Conservation (phyloP, 2,113 vertebrate genomes). For the Saccopteryx bilineata region DNA sequence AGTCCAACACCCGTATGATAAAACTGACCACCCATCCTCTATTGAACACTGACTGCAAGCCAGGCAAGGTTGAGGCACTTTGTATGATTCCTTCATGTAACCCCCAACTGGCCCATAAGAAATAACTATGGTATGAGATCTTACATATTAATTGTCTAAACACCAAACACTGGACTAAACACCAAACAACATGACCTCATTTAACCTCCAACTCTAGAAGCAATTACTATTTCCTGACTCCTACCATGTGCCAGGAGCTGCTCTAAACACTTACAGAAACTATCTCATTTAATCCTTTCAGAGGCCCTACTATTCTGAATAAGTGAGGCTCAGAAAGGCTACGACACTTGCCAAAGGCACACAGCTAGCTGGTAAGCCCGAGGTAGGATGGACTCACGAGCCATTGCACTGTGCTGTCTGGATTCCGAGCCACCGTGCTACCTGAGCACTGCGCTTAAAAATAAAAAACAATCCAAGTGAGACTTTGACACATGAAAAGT, state of each 20-base stretch:
- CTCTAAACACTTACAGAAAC: neutral
- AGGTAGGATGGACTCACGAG: neutral
- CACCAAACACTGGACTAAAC: neutral
- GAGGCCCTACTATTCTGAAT: neutral
- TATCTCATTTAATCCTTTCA: neutral
- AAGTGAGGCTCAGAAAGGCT: neutral
- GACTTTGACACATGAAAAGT: neutral
- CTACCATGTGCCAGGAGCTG: neutral
- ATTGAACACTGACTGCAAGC: neutral
- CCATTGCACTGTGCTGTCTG: rapidly evolving
- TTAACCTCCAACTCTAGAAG: neutral
- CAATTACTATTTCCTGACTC: neutral
- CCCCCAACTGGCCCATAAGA: neutral
- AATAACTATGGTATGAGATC: neutral
- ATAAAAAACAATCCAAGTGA: neutral
- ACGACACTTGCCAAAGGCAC: neutral
- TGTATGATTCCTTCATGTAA: neutral
- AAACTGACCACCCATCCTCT: neutral
- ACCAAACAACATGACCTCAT: neutral
- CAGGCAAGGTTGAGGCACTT: neutral
- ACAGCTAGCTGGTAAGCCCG: neutral
- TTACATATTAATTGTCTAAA: neutral
- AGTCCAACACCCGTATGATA: neutral
- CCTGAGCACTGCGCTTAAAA: neutral
- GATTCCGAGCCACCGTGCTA: neutral